A percentile compares a stretch with the other conserved stretches of the same genome.
Evolutionary conservation across 2,797 vertebrate genomes (phyloP).

Genomic region (Muscicapa comitata): DNA sequence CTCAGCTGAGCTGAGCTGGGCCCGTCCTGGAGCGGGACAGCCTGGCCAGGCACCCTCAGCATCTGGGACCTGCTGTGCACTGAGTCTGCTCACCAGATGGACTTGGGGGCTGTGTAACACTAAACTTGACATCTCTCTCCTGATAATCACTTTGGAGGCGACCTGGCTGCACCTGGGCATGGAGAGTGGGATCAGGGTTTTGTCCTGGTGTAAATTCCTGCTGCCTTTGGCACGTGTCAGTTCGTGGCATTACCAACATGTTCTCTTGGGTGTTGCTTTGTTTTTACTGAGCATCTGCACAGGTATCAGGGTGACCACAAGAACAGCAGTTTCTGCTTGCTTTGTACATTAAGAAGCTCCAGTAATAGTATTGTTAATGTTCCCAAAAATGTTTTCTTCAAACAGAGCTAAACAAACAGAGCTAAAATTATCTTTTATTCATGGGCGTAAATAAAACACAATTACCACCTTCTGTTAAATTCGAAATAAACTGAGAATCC

Average conservation of each 20-base stretch:
- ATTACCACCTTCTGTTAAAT: background rate
- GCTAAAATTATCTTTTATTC: background rate
- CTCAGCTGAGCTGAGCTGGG: background rate
- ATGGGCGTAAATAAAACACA: background rate
- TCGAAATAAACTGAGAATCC: background rate
- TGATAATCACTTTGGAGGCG: background rate
- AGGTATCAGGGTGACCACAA: background rate
- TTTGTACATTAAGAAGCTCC: background rate
- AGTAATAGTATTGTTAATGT: background rate
- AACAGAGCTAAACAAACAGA: background rate
- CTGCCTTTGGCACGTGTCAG: fast-evolving
- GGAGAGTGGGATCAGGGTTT: background rate
- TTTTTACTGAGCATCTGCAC: background rate
- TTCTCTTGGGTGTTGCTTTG: background rate
- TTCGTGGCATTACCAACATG: fast-evolving
- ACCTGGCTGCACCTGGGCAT: background rate
- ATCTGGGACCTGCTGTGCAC: background rate
- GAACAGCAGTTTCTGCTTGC: background rate
- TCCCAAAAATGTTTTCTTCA: background rate
- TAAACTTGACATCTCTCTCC: background rate
- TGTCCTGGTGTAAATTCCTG: fast-evolving
- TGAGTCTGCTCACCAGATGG: background rate
- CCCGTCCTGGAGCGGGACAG: fast-evolving
- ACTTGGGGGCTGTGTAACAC: background rate
- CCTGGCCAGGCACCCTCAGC: background rate